phyloP scores from a whole-genome alignment of 2,888 invertebrate species.

The Elmis aenea region DNA sequence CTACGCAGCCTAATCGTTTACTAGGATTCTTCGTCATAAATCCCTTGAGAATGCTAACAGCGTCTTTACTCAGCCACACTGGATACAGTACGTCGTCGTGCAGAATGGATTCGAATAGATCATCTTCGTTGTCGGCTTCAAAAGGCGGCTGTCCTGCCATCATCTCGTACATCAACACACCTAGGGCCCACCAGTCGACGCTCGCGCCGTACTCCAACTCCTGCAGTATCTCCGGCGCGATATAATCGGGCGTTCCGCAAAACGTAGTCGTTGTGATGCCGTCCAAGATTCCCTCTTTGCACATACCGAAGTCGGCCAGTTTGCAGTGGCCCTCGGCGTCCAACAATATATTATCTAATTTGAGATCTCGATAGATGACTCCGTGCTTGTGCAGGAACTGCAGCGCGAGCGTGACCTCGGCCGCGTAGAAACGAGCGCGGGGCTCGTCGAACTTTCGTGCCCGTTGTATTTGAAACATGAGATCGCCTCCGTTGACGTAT shows the following conservation, averaged over 20 bases:
- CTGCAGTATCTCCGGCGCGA: slow-evolving; percentile 77
- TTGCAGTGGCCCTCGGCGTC: slow-evolving; percentile 95
- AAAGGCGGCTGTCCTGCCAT: slow-evolving; percentile 99
- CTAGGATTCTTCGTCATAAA: slow-evolving; percentile 98
- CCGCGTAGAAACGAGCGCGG: slow-evolving; percentile 93
- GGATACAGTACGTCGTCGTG: slow-evolving; percentile 98
- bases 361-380: slow-evolving; percentile 97
- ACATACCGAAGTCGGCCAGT: slow-evolving; percentile 88
- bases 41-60: slow-evolving; percentile 84
- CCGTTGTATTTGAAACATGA: slow-evolving; percentile 99
- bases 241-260: slow-evolving; percentile 99
- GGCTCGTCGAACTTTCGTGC: slow-evolving; percentile 97
- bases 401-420: slow-evolving; percentile 95
- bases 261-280: slow-evolving; percentile 92
- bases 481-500: slow-evolving; percentile 97
- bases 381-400: slow-evolving; percentile 96
- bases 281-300: slow-evolving; percentile 90
- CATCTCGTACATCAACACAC: slow-evolving; percentile 99
- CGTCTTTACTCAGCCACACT: slow-evolving; percentile 90
- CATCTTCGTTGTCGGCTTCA: slow-evolving; percentile 99
- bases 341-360: slow-evolving; percentile 95
- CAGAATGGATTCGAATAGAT: slow-evolving; percentile 96
- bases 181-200: slow-evolving; percentile 96
- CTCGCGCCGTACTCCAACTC: slow-evolving; percentile 72
- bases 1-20: slow-evolving; percentile 87